A percentile compares a stretch with the other conserved stretches of the same genome.
phyloP scores from a whole-genome alignment of 2,888 invertebrate genomes.

The Drosophila kambysellisi region DNA sequence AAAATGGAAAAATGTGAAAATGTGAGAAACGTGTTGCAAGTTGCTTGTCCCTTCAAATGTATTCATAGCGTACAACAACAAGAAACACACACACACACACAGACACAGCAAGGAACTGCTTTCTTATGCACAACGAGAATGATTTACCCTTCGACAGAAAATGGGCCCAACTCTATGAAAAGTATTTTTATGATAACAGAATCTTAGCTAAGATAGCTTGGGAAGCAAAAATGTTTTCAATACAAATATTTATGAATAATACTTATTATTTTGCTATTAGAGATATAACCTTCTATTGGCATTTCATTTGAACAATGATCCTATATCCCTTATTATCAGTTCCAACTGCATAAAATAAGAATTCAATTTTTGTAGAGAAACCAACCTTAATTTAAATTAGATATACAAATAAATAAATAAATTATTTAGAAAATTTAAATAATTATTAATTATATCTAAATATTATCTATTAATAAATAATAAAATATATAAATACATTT shows the following conservation, averaged over 20 bases:
- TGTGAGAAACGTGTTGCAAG: slow-evolving; percentile 12
- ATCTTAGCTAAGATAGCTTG: neutral
- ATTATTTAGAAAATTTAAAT: too few relatives aligned
- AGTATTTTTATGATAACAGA: neutral
- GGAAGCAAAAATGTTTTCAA: neutral
- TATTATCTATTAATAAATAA: too few relatives aligned
- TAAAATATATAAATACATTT: too few relatives aligned
- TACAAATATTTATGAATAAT: neutral
- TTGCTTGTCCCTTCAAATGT: slow-evolving; percentile 22
- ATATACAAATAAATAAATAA: too few relatives aligned
- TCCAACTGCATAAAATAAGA: too few relatives aligned
- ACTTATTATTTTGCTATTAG: neutral
- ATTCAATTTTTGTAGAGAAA: too few relatives aligned
- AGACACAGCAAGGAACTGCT: neutral
- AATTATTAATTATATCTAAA: too few relatives aligned
- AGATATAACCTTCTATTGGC: neutral
- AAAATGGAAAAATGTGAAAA: slow-evolving; percentile 16
- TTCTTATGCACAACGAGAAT: neutral
- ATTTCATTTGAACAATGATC: too few relatives aligned
- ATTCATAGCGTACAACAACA: slow-evolving; percentile 25
- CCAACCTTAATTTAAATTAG: too few relatives aligned
- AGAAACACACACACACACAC: neutral
- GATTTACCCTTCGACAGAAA: neutral
- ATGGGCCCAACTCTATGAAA: neutral
- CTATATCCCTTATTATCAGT: too few relatives aligned